Evolutionary conservation across 92 coral and sea anemone genomes (phyloP).

Genomic region (Zoanthus gigantus): DNA sequence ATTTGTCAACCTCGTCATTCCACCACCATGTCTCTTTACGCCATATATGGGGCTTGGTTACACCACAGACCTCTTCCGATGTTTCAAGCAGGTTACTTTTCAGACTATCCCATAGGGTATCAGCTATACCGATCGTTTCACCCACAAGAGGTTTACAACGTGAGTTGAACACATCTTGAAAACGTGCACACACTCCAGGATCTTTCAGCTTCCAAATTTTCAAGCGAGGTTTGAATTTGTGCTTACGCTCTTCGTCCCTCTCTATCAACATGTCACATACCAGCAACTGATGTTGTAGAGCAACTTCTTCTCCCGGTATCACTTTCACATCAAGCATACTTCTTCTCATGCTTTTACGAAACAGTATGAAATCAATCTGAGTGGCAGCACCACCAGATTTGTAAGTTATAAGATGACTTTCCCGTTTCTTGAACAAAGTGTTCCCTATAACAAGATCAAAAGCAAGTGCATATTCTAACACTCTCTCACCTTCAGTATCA

Average conservation of each 20-base stretch:
- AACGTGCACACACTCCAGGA: conserved; percentile 7
- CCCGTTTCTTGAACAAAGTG: conserved; percentile 45
- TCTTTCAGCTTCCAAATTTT: conserved; percentile 22
- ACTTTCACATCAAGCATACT: too few relatives aligned
- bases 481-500: conserved; percentile 48
- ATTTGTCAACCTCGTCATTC: conserved; percentile 42
- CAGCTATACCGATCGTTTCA: conserved; percentile 10
- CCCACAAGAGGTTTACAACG: neutral
- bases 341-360: too few relatives aligned
- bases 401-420: conserved; percentile 39
- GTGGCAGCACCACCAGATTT: too few relatives aligned
- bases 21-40: conserved; percentile 64
- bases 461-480: conserved; percentile 36
- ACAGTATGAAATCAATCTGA: too few relatives aligned
- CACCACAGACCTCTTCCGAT: conserved; percentile 48
- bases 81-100: conserved; percentile 25
- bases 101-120: conserved; percentile 25
- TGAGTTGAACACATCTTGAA: conserved; percentile 5
- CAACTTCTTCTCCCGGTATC: conserved; percentile 48
- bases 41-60: conserved; percentile 27
- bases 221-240: too few relatives aligned
- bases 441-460: conserved; percentile 36
- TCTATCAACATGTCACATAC: neutral
- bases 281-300: conserved; percentile 32
- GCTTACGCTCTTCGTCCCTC: neutral